Evolutionary conservation across 1,140 invertebrate species (phyloP).

Genomic region (Rhopalosiphum maidis): DNA sequence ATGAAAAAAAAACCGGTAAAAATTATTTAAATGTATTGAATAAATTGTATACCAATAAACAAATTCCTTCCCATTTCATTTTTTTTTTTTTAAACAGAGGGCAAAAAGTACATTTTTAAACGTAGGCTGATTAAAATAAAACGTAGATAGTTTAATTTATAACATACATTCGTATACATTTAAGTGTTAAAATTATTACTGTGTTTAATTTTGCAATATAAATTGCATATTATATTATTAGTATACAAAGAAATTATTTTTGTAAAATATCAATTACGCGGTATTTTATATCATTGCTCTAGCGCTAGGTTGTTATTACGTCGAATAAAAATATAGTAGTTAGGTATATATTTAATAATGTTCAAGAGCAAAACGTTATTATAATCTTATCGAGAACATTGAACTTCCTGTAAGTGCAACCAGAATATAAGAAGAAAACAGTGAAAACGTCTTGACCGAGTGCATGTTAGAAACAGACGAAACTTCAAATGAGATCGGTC

Average conservation of each 20-base stretch:
- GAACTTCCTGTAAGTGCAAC: neutral
- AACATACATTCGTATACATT: neutral
- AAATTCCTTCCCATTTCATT: neutral
- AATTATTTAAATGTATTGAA: too few species aligned
- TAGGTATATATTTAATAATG: neutral
- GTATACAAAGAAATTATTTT: too few species aligned
- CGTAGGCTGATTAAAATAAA: too few species aligned
- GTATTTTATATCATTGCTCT: neutral
- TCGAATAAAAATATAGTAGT: neutral
- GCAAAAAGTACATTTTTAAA: too few species aligned
- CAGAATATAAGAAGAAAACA: neutral
- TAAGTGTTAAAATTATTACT: neutral
- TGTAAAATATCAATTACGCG: neutral
- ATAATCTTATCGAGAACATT: neutral
- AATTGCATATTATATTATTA: neutral
- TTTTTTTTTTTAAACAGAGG: neutral
- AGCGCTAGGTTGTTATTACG: neutral
- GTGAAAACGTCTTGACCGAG: slow-evolving; percentile 25
- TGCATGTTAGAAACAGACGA: slow-evolving; percentile 9
- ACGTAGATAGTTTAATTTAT: too few species aligned
- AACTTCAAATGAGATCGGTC: slow-evolving; percentile 37
- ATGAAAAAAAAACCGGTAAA: too few species aligned
- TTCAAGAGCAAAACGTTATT: neutral
- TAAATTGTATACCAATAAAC: too few species aligned
- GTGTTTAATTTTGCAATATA: neutral